Evolutionary conservation across 2,113 vertebrate genomes (phyloP), one percentile per base, ranked within the genome.

Genomic region (Labeo rohita): DNA sequence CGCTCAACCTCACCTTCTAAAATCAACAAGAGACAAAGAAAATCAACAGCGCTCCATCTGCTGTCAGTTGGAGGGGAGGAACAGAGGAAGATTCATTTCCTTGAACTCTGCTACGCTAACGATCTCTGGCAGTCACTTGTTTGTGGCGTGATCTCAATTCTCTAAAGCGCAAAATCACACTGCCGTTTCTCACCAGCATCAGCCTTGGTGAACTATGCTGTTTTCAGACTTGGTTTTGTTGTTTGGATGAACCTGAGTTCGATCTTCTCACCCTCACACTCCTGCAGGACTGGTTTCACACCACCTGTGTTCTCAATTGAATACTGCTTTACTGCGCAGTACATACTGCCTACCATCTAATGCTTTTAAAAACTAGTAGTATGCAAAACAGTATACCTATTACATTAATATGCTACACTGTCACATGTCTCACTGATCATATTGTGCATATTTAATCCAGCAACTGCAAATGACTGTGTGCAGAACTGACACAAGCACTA

Each of bases 41-140:
- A 65, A 28, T 34, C 63, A 28, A 72, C 68, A 72, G 70, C 9
- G 1, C 70, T 73, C 39, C 68, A 72, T 72, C 68, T 72, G 39
- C 68, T 45, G 70, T 73, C 70, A 73, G 70, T 4, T n/a, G 2
- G 56, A 61, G 21, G 56, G 21, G 56, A 61, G 21, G 21, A 61
- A 61, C 70, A 73, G 39, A 73, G 68, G 9, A n/a, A 45, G 18
- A 73, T n/a, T 73, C 18, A 10, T 73, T 73, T 73, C 70, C 70
- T 73, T 73, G 70, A 73, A 73, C 70, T 73, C 16, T 45, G 39
- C 70, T 73, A 45, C 4, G 39, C 70, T 73, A 73, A 73, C 39
- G 9, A 73, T 73, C 70, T 73, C 70, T 45, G 39, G 70, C 70
- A 73, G 39, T 45, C 16, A 73, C 39, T 45, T 45, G 70, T 45